Evolutionary conservation across 2,797 vertebrate genomes (phyloP).

Genomic region (Gymnothorax javanicus): DNA sequence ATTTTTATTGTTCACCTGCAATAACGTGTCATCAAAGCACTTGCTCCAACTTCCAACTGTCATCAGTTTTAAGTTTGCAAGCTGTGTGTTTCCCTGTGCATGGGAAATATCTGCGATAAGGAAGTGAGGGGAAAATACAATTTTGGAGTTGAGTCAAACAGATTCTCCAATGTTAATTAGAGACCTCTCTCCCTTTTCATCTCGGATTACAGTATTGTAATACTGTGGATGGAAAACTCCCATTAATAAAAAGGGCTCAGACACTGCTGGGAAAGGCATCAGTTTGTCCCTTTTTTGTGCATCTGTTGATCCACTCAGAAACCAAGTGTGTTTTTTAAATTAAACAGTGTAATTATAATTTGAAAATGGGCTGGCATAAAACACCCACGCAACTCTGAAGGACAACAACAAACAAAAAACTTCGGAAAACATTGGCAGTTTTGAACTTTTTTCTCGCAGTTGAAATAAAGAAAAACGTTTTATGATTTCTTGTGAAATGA

Average conservation of each 20-base stretch:
- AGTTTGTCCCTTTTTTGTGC: conserved; percentile 30
- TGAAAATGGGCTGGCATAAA: neutral
- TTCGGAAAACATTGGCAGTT: neutral
- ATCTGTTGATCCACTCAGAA: conserved; percentile 26
- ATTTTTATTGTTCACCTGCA: neutral
- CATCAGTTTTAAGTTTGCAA: neutral
- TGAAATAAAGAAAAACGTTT: conserved; percentile 36
- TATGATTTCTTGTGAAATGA: conserved; percentile 10
- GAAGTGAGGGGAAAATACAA: neutral
- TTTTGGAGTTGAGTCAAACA: conserved; percentile 23
- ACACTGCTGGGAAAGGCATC: conserved; percentile 48
- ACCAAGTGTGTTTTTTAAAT: conserved; percentile 31
- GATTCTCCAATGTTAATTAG: conserved; percentile 32
- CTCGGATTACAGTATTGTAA: neutral
- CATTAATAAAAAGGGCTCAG: conserved; percentile 34
- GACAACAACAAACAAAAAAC: neutral
- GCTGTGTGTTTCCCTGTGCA: conserved; percentile 19
- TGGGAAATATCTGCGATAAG: neutral
- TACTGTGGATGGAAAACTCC: conserved; percentile 31
- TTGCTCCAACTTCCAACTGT: neutral
- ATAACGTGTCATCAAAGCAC: neutral
- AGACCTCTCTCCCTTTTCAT: conserved; percentile 38
- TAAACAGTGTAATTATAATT: conserved; percentile 15
- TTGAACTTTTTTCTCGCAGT: neutral
- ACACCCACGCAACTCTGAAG: neutral